These are phyloP conservation scores for Cephus sareptanus DNA, from an alignment of 2,888 invertebrate species.

Conservation along the genomic window DNA sequence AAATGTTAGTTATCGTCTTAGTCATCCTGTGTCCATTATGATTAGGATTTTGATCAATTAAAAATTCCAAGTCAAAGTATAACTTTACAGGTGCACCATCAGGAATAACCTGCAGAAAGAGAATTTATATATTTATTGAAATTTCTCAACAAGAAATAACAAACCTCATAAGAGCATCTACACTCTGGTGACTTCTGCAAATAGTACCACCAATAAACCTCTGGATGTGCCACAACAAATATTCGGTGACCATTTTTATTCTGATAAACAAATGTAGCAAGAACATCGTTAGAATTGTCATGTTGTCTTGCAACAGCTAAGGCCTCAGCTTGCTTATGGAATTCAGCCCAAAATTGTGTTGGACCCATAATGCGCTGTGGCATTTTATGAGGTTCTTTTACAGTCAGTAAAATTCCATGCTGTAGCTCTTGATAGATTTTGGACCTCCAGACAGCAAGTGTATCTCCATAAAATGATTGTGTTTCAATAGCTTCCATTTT, in stretches of 20 bases:
- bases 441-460: background rate
- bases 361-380: slow-evolving; percentile 55
- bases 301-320: slow-evolving; percentile 44
- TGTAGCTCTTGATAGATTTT: background rate
- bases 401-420: background rate
- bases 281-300: slow-evolving; percentile 41
- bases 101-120: slow-evolving; percentile 59
- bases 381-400: slow-evolving; percentile 26
- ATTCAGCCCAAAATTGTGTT: slow-evolving; percentile 58
- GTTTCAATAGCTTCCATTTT: slow-evolving; percentile 1
- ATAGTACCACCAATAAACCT: slow-evolving; percentile 64
- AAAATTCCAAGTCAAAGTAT: slow-evolving; percentile 72
- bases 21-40: slow-evolving; percentile 67
- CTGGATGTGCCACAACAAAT: slow-evolving; percentile 66
- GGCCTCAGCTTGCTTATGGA: slow-evolving; percentile 63
- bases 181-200: slow-evolving; percentile 38
- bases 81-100: slow-evolving; percentile 68
- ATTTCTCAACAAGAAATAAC: background rate
- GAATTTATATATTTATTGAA: background rate
- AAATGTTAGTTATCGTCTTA: slow-evolving; percentile 64
- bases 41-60: slow-evolving; percentile 60
- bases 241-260: slow-evolving; percentile 53
- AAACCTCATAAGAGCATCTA: slow-evolving; percentile 66
- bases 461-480: slow-evolving; percentile 13
- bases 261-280: slow-evolving; percentile 65